A percentile compares a stretch with the other conserved stretches of the same genome.
These are phyloP conservation scores for Griposia aprilina DNA, from an alignment of 2,888 invertebrate species.

Conservation along the genomic window DNA sequence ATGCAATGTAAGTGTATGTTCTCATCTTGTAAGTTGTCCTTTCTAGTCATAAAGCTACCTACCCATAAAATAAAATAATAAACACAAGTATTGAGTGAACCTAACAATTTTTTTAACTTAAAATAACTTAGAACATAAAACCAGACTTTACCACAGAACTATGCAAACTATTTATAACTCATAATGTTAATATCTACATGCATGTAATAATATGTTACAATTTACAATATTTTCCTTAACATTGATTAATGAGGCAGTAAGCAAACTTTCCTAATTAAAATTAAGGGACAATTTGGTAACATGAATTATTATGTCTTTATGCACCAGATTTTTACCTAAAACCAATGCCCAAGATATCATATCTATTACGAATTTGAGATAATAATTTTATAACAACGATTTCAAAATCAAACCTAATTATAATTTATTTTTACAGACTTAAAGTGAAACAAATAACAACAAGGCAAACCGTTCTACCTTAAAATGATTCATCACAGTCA, in stretches of 20 bases:
- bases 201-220: background rate
- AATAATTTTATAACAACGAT: background rate
- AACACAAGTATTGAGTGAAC: background rate
- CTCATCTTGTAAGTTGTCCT: background rate
- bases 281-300: background rate
- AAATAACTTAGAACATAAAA: background rate
- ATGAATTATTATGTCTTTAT: background rate
- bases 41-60: background rate
- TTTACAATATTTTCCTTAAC: constrained; percentile 17
- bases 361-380: constrained; percentile 2
- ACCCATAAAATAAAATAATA: background rate
- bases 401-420: background rate
- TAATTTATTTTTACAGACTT: background rate
- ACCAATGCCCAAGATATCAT: background rate
- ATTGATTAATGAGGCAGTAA: background rate
- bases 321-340: background rate
- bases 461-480: background rate
- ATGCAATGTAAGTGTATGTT: background rate
- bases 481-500: background rate
- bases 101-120: background rate
- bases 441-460: background rate
- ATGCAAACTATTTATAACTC: background rate
- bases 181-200: background rate
- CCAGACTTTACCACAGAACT: background rate
- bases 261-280: background rate